Conservation (phyloP, 2,888 invertebrate genomes). For the Drosophila putrida region DNA sequence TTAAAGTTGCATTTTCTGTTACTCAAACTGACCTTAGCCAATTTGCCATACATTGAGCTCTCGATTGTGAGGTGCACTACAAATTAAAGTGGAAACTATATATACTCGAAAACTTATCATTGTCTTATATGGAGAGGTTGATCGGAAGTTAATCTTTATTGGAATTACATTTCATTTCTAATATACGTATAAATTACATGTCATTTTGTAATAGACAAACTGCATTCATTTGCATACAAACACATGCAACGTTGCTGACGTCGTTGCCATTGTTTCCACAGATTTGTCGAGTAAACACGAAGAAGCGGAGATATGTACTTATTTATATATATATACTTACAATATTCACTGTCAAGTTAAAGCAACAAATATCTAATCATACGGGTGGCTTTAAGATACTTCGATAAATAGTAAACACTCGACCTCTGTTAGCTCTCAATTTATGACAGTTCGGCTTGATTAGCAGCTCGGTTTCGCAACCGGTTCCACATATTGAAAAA, state of each 20-base stretch:
- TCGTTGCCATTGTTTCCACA: slow-evolving; percentile 34
- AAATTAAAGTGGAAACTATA: slow-evolving; percentile 4
- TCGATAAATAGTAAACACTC: slow-evolving; percentile 27
- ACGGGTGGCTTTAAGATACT: slow-evolving; percentile 1
- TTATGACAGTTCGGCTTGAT: slow-evolving; percentile 48
- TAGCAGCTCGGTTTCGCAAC: slow-evolving; percentile 38
- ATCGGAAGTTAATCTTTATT: background rate
- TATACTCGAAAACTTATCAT: slow-evolving; percentile 3
- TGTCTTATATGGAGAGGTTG: background rate
- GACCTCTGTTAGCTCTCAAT: slow-evolving; percentile 45
- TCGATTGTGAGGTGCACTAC: slow-evolving; percentile 9
- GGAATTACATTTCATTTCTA: slow-evolving; percentile 23
- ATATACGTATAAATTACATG: slow-evolving; percentile 51
- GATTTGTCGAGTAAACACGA: slow-evolving; percentile 26
- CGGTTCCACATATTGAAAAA: slow-evolving; percentile 31
- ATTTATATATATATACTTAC: background rate
- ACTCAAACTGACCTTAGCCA: slow-evolving; percentile 65
- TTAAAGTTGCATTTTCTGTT: background rate
- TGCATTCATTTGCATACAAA: slow-evolving; percentile 56
- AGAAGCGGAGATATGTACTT: background rate
- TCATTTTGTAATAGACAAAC: slow-evolving; percentile 44
- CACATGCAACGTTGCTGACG: slow-evolving; percentile 27
- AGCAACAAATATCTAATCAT: slow-evolving; percentile 8
- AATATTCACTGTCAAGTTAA: slow-evolving; percentile 57
- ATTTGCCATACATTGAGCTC: slow-evolving; percentile 51